Base-by-base conservation (phyloP, 2,113 vertebrate genomes). In the Dendropsophus ebraccatus region DNA sequence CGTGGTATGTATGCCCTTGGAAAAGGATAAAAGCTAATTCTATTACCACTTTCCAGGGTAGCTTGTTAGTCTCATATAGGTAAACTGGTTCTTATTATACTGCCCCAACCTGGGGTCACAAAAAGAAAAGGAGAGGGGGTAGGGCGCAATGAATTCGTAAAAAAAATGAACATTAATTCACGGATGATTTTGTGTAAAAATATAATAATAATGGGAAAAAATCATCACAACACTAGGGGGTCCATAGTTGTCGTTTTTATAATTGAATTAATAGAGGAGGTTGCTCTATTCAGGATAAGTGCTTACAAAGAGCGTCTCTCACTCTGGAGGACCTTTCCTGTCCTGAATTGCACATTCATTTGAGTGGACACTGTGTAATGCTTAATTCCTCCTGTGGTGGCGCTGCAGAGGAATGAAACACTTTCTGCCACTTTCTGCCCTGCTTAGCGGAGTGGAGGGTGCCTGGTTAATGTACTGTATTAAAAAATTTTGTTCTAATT, bases 21-120 rank as follows among this genome's bases (percentile, higher is more conserved):
- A 93, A 93, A 92, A 93, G 93, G 91, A 94, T 94, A 90, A 95
- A 93, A 95, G 93, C 91, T 95, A 93, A 94, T 95, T 95, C 93
- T 89, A 92, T 93, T 94, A 94, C 89, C 90, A 88, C 89, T 90
- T 94, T 94, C 92, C 92, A 94, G 89, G 91, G 92, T 92, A 89
- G 89, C 90, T 90, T 88, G 91, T 92, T 92, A 90, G 92, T 90
- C 91, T 92, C 91, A 58, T n/a, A 91, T 92, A 87, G 81, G 88
- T 93, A 91, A 89, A 91, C 91, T 93, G 92, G 90, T 93, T 94
- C 91, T 90, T 91, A 94, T 94, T 94, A 94, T 82, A 88, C 74
- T 47, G 87, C 47, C 45, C 9, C 28, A 52, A 77, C 3, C 30
- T 52, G 49, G 49, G 25, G 47, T 47, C 5, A 35, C 7, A 41